Conservation (phyloP, 2,113 vertebrate genomes). For the Probosciger aterrimus region DNA sequence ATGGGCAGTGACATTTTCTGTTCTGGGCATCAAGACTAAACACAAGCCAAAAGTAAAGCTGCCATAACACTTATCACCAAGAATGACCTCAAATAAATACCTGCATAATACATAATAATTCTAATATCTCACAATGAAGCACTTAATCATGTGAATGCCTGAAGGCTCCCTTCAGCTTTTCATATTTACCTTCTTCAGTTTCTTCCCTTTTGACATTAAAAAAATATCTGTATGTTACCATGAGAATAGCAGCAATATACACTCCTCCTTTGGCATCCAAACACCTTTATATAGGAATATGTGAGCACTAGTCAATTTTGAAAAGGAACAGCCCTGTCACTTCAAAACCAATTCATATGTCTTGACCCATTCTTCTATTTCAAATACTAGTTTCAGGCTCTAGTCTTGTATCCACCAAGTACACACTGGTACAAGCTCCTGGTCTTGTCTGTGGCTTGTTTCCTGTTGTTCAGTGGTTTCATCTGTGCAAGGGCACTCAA, state of each 20-base stretch:
- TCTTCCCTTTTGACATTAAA: not conserved
- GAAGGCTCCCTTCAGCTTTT: not conserved
- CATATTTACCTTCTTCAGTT: not conserved
- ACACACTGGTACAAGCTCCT: not conserved
- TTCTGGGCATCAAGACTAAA: not conserved
- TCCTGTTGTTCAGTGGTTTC: not conserved
- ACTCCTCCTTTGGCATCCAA: not conserved
- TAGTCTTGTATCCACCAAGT: not conserved
- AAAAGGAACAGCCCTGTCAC: not conserved
- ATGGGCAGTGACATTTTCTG: not conserved
- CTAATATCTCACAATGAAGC: not conserved
- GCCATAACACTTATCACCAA: not conserved
- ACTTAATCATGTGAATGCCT: not conserved
- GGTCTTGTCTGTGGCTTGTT: not conserved
- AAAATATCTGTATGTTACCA: not conserved
- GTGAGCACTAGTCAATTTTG: fast-evolving
- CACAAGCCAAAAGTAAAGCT: not conserved
- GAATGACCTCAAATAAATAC: not conserved
- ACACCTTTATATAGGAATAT: not conserved
- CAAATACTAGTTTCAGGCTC: not conserved
- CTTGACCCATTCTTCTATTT: not conserved
- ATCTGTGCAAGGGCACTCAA: not conserved
- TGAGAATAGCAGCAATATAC: not conserved
- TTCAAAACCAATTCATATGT: fast-evolving
- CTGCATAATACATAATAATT: not conserved